Conservation (phyloP, 2,797 vertebrate genomes). For the Ptychadena robeensis region DNA sequence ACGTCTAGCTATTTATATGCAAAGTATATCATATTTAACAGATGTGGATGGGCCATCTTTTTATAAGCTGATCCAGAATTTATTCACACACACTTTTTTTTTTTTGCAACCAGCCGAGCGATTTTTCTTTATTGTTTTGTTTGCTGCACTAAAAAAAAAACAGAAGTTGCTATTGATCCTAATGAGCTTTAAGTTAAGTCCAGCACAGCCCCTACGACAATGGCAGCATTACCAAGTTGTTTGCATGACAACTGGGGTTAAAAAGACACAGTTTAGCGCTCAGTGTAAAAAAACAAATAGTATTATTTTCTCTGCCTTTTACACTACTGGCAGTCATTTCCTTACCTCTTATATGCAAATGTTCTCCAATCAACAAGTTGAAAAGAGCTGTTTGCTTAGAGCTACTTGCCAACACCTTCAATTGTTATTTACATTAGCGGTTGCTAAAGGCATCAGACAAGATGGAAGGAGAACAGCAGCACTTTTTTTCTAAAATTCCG, state of each 20-base stretch:
- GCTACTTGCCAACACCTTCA: not conserved
- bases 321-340: constrained; percentile 45
- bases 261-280: constrained; percentile 64
- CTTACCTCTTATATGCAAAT: constrained; percentile 38
- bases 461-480: not conserved
- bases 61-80: constrained; percentile 67
- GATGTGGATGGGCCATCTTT: constrained; percentile 71
- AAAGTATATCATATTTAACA: constrained; percentile 76
- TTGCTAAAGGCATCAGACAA: not conserved
- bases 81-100: constrained; percentile 74
- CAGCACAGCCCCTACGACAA: constrained; percentile 66
- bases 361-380: constrained; percentile 26
- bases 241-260: constrained; percentile 69
- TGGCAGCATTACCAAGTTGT: constrained; percentile 66
- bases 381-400: constrained; percentile 3
- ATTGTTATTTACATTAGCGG: not conserved
- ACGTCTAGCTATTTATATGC: constrained; percentile 79
- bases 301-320: constrained; percentile 32
- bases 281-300: constrained; percentile 63
- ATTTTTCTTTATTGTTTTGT: constrained; percentile 70
- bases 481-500: too few species aligned
- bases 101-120: constrained; percentile 71
- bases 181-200: constrained; percentile 76
- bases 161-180: constrained; percentile 72
- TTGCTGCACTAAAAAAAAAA: constrained; percentile 71